phyloP scores from a whole-genome alignment of 2,888 invertebrate species.

The Caenorhabditis sp. region DNA sequence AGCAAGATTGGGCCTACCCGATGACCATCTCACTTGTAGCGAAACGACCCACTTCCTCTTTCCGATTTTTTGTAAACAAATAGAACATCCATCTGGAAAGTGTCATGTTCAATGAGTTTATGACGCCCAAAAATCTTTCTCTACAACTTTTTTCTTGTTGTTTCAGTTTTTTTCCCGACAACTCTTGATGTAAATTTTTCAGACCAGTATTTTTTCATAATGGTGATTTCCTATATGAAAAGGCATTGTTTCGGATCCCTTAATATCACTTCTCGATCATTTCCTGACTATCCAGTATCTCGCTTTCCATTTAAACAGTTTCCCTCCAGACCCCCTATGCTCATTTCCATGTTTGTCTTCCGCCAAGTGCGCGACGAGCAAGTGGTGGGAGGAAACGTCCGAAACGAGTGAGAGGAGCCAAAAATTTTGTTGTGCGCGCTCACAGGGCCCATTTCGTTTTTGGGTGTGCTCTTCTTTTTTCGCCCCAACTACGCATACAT shows the following conservation, averaged over 20 bases:
- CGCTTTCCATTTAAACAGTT: slow-evolving; percentile 2
- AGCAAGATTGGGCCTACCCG: no score
- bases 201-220: neutral
- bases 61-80: no score
- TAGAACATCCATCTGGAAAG: no score
- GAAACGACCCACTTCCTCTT: no score
- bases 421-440: slow-evolving; percentile 11
- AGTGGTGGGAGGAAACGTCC: slow-evolving; percentile 1
- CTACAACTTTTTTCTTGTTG: no score
- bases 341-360: slow-evolving; percentile 24
- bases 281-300: neutral
- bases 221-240: neutral
- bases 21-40: no score
- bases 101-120: no score
- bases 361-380: slow-evolving; percentile 6
- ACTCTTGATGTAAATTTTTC: no score
- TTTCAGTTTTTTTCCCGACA: no score
- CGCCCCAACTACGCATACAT: slow-evolving; percentile 47
- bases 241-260: no score
- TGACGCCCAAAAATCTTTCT: no score
- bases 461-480: slow-evolving; percentile 31
- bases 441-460: slow-evolving; percentile 45
- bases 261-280: neutral
- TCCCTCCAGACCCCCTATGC: neutral
- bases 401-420: slow-evolving; percentile 20